Evolutionary conservation across 2,888 invertebrate genomes (phyloP).

Genomic region (Alcis repandata): DNA sequence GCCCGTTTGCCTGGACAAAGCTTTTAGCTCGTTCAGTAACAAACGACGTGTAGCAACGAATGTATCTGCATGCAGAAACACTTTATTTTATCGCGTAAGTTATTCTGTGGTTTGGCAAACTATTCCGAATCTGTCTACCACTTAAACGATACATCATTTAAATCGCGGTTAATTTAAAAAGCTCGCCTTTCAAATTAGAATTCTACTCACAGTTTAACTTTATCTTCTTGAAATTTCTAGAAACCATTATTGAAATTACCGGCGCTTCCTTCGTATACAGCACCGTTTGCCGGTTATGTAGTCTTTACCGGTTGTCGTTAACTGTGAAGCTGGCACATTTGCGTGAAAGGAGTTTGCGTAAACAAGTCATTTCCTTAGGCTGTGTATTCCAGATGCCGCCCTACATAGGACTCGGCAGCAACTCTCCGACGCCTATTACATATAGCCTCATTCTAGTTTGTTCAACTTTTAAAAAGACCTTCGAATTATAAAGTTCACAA

Average conservation of each 20-base stretch:
- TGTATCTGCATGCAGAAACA: background rate
- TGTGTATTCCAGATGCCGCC: constrained; percentile 15
- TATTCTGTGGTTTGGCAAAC: background rate
- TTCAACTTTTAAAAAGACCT: constrained; percentile 26
- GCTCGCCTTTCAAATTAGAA: background rate
- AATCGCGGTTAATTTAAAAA: background rate
- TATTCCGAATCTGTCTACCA: background rate
- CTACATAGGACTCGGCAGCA: constrained; percentile 26
- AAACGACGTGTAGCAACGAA: background rate
- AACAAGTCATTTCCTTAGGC: constrained; percentile 50
- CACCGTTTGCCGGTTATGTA: background rate
- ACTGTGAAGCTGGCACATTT: constrained; percentile 27
- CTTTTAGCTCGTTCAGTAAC: background rate
- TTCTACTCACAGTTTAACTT: background rate
- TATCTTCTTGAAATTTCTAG: background rate
- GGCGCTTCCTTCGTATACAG: background rate
- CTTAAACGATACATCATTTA: background rate
- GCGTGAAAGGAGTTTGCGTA: constrained; percentile 38
- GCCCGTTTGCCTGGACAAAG: constrained; percentile 11
- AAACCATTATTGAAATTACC: no score
- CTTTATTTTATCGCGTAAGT: background rate
- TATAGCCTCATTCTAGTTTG: constrained; percentile 16
- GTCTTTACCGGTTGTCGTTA: constrained; percentile 12
- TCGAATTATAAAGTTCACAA: constrained; percentile 11
- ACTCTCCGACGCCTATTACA: constrained; percentile 29